Evolutionary conservation across 1,140 invertebrate genomes (phyloP).

Genomic region (Pristionchus pacificus): DNA sequence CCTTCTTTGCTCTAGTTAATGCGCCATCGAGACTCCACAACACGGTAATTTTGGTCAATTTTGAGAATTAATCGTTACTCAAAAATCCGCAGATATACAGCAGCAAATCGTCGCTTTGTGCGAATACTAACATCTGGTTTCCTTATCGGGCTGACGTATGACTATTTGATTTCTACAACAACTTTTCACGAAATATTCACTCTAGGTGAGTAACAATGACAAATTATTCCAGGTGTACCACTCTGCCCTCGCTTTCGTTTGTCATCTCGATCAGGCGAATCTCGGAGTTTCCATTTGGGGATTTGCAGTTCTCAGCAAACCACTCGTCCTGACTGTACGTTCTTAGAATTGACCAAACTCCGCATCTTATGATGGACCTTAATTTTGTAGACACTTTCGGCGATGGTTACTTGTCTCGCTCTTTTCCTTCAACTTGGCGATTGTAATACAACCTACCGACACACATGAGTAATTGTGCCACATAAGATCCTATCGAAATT

Average conservation of each 20-base stretch:
- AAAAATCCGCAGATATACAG: constrained; percentile 12
- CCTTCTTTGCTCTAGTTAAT: constrained; percentile 29
- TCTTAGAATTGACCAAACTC: not conserved
- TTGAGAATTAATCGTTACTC: not conserved
- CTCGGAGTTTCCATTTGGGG: constrained; percentile 39
- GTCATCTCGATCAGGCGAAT: constrained; percentile 35
- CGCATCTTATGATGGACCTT: not conserved
- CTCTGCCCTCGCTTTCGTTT: constrained; percentile 25
- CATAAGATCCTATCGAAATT: too few relatives aligned
- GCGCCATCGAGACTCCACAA: constrained; percentile 37
- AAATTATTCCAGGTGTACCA: constrained; percentile 22
- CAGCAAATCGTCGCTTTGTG: constrained; percentile 21
- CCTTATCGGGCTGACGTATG: constrained; percentile 21
- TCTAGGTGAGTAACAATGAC: not conserved
- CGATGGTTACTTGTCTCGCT: not conserved
- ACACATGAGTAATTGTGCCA: too few relatives aligned
- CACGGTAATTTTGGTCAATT: constrained; percentile 15
- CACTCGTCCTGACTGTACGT: constrained; percentile 37
- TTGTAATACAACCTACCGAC: too few relatives aligned
- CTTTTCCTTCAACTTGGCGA: not conserved
- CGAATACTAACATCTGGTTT: constrained; percentile 27
- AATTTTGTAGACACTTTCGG: not conserved
- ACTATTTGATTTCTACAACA: too few relatives aligned
- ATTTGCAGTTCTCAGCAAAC: constrained; percentile 35
- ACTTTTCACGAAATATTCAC: not conserved